Base-by-base conservation (phyloP, 30 jellyfish, hydroid and myxozoan species). In the Pelagia noctiluca region DNA sequence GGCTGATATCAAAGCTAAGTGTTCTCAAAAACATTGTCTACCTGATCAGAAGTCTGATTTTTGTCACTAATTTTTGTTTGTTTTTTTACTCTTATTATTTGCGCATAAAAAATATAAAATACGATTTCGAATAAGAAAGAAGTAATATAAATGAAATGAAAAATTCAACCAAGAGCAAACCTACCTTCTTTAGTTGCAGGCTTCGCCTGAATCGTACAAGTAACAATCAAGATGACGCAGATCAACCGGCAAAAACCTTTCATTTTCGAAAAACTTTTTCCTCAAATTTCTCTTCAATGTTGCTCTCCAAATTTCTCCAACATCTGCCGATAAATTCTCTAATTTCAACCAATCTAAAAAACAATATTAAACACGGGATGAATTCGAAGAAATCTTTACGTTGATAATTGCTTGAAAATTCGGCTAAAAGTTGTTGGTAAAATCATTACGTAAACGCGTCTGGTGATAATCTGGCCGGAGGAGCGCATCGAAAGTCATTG, bases 381-480 rank as follows among this genome's bases (percentile, higher is more conserved):
- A 42, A 42, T 42, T 8, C 16, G 57, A 42, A 5, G 16, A 42
- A 42, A 8, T 42, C 57, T 42, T 42, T 16, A 16, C 16, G 57
- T 42, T 5, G 16, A 16, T 42, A 42, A 5, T 42, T 42, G 16
- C 16, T 42, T 42, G 12, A 5, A 8, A 42, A 16, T 42, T 8
- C 75, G 23, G 31, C 75, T 22, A 63, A n/a, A 63, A 16, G 35
- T 22, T n/a, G 1, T 21, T 63, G 75, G 42, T 22, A 63, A 63
- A 30, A 63, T 52, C 68, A 82, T 82, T 82, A 82, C 92, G 92
- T 82, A 71, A 82, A 73, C 80, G 84, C 33, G 35, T 34, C 21
- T 37, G 68, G 78, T 57, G 49, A 71, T 53, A 52, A 52, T 52
- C 68, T 76, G 71, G 42, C 46, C 42, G 54, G 92, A 71, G 70